phyloP scores from a whole-genome alignment of 2,888 invertebrate species.

The Tipula vernalis region DNA sequence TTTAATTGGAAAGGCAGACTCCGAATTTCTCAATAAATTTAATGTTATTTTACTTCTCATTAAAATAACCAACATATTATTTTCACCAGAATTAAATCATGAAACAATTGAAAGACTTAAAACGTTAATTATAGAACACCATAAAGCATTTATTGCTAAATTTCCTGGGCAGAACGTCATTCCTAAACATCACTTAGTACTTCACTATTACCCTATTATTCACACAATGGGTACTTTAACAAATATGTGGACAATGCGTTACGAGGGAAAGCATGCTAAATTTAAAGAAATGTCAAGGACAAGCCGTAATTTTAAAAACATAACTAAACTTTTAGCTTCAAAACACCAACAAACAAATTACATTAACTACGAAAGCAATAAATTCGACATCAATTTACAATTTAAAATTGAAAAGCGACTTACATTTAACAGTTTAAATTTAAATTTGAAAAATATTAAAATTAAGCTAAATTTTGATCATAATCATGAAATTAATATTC shows the following conservation, averaged over 20 bases:
- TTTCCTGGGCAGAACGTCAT: not conserved
- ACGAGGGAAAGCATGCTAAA: not conserved
- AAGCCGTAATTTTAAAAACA: not conserved
- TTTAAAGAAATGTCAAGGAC: not conserved
- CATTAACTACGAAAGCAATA: not conserved
- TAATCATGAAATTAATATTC: not conserved
- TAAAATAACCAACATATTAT: not conserved
- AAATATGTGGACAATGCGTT: not conserved
- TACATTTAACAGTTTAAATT: not conserved
- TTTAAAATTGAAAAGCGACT: too few species aligned
- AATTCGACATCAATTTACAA: not conserved
- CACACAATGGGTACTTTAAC: not conserved
- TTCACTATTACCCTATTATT: not conserved
- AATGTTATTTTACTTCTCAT: not conserved
- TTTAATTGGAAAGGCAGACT: too few species aligned
- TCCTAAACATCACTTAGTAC: not conserved
- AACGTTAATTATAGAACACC: not conserved
- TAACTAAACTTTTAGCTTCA: not conserved
- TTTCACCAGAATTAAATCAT: not conserved
- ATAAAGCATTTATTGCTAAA: not conserved
- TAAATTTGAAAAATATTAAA: not conserved
- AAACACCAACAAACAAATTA: not conserved
- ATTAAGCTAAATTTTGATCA: not conserved
- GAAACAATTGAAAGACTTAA: not conserved
- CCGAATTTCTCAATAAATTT: not conserved